Evolutionary conservation across 2,113 vertebrate genomes (phyloP).

Genomic region (Erpornis zantholeuca): DNA sequence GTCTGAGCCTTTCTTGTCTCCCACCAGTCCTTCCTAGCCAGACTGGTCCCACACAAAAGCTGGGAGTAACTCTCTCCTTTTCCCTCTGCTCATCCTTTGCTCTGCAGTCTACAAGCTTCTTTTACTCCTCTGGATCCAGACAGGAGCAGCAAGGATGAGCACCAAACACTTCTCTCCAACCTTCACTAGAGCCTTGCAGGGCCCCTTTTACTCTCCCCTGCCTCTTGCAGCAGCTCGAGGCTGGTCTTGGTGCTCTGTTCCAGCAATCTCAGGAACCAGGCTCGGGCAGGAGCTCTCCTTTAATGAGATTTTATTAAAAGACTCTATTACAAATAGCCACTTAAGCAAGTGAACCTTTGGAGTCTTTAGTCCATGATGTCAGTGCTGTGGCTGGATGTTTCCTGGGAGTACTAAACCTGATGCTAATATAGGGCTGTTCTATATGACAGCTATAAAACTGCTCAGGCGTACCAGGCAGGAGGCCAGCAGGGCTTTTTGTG

Average conservation of each 20-base stretch:
- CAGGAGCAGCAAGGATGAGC: not conserved
- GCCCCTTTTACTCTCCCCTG: not conserved
- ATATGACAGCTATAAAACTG: constrained; percentile 58
- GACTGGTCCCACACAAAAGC: fast-evolving
- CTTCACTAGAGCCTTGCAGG: not conserved
- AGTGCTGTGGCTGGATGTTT: constrained; percentile 45
- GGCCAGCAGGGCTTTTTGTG: constrained; percentile 38
- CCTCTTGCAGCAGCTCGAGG: not conserved
- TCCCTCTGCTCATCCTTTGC: not conserved
- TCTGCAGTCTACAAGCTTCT: not conserved
- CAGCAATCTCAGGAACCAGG: not conserved
- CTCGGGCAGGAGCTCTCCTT: constrained; percentile 3
- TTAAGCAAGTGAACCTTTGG: constrained; percentile 52
- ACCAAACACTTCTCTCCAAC: not conserved
- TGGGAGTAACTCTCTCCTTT: fast-evolving
- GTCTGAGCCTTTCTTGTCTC: not conserved
- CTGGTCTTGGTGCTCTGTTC: not conserved
- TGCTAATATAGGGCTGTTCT: constrained; percentile 45
- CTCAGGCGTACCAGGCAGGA: constrained; percentile 17
- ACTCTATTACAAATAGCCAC: constrained; percentile 56
- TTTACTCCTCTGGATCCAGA: not conserved
- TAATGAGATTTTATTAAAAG: constrained; percentile 66
- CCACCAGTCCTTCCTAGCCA: not conserved
- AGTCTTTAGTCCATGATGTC: constrained; percentile 54
- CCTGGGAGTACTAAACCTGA: constrained; percentile 45